These are phyloP conservation scores for Oreochromis niloticus DNA, from an alignment of 2,113 vertebrate genomes.

Conservation along the genomic window DNA sequence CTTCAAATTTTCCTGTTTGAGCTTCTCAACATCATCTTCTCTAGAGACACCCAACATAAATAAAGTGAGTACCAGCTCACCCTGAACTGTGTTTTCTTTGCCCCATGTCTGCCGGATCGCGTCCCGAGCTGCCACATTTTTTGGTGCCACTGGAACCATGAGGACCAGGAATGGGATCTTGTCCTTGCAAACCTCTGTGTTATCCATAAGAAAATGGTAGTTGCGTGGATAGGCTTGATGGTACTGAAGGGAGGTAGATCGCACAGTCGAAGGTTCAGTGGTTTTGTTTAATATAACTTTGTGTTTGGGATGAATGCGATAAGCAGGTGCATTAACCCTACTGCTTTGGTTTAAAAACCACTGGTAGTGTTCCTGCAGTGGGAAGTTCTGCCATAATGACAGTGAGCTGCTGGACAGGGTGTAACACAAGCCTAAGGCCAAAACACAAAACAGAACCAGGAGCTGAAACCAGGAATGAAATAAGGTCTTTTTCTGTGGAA, in stretches of 20 bases:
- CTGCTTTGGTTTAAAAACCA: background rate
- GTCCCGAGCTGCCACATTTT: no score
- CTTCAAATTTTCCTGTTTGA: no score
- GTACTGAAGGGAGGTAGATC: background rate
- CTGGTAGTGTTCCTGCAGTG: background rate
- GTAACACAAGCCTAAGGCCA: background rate
- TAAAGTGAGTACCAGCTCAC: no score
- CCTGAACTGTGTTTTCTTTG: no score
- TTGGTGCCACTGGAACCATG: no score
- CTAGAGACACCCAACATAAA: no score
- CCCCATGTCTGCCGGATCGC: no score
- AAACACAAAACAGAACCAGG: background rate
- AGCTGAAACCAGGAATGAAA: background rate
- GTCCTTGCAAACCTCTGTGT: no score
- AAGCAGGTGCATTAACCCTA: fast-evolving
- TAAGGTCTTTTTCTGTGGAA: background rate
- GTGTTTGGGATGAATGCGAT: background rate
- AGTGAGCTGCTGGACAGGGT: fast-evolving
- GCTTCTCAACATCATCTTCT: no score
- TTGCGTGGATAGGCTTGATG: slow-evolving; percentile 51
- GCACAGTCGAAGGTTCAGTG: background rate
- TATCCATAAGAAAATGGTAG: slow-evolving; percentile 51
- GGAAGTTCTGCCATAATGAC: background rate
- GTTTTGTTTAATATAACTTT: background rate
- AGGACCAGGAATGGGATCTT: no score